A percentile compares a stretch with the other conserved stretches of the same genome.
phyloP scores from a whole-genome alignment of 2,888 invertebrate genomes.

The Campoplex nolae region DNA sequence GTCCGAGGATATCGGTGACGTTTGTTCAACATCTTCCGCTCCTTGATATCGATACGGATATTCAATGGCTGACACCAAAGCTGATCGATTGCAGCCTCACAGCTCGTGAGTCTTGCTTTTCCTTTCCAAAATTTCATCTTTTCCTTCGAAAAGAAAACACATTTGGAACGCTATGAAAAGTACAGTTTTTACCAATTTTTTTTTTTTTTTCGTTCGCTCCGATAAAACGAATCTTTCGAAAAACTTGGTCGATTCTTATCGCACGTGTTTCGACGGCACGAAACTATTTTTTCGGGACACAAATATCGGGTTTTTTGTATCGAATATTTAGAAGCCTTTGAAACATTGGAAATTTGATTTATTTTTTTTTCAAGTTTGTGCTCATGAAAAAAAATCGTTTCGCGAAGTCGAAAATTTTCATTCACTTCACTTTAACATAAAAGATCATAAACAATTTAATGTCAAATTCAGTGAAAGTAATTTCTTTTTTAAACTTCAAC shows the following conservation, averaged over 20 bases:
- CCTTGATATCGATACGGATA: constrained; percentile 53
- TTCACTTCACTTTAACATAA: too few relatives aligned
- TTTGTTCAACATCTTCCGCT: background rate
- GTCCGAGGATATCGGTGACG: constrained; percentile 22
- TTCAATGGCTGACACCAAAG: constrained; percentile 35
- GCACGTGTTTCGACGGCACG: background rate
- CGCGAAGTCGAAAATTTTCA: too few relatives aligned
- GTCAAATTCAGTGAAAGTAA: too few relatives aligned
- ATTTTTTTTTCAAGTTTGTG: too few relatives aligned
- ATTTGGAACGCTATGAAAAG: background rate
- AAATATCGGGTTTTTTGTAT: too few relatives aligned
- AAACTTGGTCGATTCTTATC: background rate
- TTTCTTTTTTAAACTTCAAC: too few relatives aligned
- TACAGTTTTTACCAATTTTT: background rate
- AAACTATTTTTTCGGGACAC: too few relatives aligned
- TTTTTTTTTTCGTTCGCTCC: background rate
- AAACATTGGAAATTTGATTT: too few relatives aligned
- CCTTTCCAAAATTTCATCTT: background rate
- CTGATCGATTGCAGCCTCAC: constrained; percentile 6
- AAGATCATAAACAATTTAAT: too few relatives aligned
- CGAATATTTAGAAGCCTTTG: too few relatives aligned
- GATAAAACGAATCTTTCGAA: background rate
- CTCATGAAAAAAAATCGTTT: too few relatives aligned
- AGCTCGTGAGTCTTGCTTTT: constrained; percentile 10
- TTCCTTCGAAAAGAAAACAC: background rate